A percentile compares a stretch with the other conserved stretches of the same genome.
phyloP scores from a whole-genome alignment of 2,797 vertebrate genomes.

The Chelidonichthys spinosus region DNA sequence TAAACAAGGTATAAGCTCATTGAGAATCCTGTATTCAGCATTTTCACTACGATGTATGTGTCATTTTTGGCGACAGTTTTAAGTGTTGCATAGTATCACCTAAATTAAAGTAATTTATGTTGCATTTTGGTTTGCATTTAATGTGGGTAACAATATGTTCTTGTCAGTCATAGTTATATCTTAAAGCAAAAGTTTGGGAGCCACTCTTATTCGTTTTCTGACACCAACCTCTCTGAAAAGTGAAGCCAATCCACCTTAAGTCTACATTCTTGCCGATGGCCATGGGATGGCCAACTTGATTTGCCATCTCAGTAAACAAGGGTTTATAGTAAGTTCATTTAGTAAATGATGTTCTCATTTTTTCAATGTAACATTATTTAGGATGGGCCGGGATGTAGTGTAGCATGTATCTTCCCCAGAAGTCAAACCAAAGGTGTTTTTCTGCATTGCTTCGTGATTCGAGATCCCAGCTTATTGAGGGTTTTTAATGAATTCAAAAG shows the following conservation, averaged over 20 bases:
- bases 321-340: no score
- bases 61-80: no score
- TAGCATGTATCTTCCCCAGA: background rate
- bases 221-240: no score
- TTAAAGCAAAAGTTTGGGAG: background rate
- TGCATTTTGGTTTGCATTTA: background rate
- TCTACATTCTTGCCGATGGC: no score
- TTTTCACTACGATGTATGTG: background rate
- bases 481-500: constrained; percentile 26
- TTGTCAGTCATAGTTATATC: background rate
- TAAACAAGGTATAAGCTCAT: constrained; percentile 11
- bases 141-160: background rate
- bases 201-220: no score
- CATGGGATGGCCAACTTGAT: no score
- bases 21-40: constrained; percentile 17
- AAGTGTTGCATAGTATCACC: no score
- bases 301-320: no score
- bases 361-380: background rate
- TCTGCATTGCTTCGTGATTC: constrained; percentile 7
- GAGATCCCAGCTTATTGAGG: constrained; percentile 11
- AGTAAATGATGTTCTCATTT: no score
- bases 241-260: no score
- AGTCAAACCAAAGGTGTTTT: constrained; percentile 19
- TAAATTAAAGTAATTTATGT: background rate
- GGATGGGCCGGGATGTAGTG: background rate